phyloP scores from a whole-genome alignment of 2,797 vertebrate species.

The Taenioides sp. region DNA sequence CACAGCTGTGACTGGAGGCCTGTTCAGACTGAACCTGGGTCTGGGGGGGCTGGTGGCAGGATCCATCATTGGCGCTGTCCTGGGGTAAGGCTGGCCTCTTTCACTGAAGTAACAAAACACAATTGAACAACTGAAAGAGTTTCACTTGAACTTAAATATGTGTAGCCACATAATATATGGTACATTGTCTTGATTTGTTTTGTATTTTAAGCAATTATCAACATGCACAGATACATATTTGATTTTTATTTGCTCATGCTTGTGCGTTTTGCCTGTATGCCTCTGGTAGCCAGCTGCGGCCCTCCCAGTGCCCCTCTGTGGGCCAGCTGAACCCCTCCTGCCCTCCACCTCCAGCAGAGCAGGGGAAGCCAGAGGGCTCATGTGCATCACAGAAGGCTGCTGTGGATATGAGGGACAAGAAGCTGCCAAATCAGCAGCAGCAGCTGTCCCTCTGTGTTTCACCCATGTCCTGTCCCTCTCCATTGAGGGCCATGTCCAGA shows the following conservation, averaged over 20 bases:
- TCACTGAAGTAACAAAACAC: not conserved
- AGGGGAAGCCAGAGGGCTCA: constrained; percentile 70
- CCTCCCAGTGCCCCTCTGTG: constrained; percentile 71
- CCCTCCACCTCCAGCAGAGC: constrained; percentile 23
- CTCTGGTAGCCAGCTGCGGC: constrained; percentile 75
- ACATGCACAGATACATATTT: not conserved
- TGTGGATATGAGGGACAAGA: constrained; percentile 58
- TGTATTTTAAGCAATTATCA: not conserved
- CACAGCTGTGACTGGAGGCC: constrained; percentile 85
- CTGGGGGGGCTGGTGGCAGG: constrained; percentile 83
- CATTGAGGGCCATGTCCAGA: constrained; percentile 45
- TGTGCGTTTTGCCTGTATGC: constrained; percentile 23
- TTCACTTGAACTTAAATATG: not conserved
- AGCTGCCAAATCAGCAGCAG: constrained; percentile 61
- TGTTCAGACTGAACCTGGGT: constrained; percentile 90
- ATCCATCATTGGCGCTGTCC: constrained; percentile 77
- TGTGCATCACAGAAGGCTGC: constrained; percentile 69
- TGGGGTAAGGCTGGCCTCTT: constrained; percentile 81
- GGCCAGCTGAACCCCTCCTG: constrained; percentile 63
- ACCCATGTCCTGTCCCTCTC: constrained; percentile 21
- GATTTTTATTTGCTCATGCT: not conserved
- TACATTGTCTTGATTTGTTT: not conserved
- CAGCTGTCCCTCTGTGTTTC: constrained; percentile 61
- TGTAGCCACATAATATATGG: not conserved
- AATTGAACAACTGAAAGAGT: not conserved